phyloP scores from a whole-genome alignment of 2,797 vertebrate genomes.

The Nyctalus aviator region DNA sequence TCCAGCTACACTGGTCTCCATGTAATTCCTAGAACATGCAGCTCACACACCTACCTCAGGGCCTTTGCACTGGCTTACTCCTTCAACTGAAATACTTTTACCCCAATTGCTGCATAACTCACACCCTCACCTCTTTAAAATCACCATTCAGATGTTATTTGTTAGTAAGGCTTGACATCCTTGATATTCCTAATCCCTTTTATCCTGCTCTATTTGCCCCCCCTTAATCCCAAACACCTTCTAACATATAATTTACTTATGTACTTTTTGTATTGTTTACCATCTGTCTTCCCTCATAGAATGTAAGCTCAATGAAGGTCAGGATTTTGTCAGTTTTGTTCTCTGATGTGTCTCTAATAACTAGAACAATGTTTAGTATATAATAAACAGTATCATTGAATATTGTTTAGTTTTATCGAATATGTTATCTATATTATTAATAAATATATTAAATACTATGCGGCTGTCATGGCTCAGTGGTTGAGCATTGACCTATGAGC shows the following conservation, averaged over 20 bases:
- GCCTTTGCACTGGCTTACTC: neutral
- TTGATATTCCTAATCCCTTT: neutral
- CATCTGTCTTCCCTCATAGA: slow-evolving; percentile 5
- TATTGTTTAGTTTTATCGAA: neutral
- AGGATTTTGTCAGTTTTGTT: slow-evolving; percentile 34
- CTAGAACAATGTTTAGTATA: neutral
- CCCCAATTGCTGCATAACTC: neutral
- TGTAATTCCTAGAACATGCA: neutral
- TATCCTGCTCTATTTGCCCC: neutral
- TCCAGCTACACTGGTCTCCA: neutral
- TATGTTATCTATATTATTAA: neutral
- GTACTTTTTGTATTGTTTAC: neutral
- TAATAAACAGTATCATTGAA: neutral
- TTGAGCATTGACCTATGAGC: too few species aligned
- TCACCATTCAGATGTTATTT: neutral
- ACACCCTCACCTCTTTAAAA: neutral
- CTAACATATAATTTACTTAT: neutral
- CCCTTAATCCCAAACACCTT: neutral
- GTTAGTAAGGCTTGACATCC: neutral
- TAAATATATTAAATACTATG: neutral
- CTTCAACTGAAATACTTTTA: neutral
- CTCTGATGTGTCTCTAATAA: neutral
- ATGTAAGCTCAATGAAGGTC: neutral
- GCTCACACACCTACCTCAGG: neutral
- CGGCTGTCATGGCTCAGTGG: too few species aligned